phyloP scores from a whole-genome alignment of 1,140 invertebrate genomes.

The Camponotus pennsylvanicus region DNA sequence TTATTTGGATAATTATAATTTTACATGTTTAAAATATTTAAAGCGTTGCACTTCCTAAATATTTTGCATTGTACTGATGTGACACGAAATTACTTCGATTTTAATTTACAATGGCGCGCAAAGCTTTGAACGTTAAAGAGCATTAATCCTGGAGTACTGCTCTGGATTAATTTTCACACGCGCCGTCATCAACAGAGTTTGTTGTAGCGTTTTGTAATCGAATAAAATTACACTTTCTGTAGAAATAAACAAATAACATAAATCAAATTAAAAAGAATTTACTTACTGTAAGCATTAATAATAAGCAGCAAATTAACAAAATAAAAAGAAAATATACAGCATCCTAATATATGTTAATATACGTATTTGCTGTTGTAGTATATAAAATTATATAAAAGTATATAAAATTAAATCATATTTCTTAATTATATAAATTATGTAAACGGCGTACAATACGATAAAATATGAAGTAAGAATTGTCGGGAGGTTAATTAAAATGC shows the following conservation, averaged over 20 bases:
- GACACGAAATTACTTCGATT: conserved; percentile 29
- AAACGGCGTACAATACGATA: not conserved
- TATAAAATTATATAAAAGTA: not conserved
- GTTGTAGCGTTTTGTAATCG: conserved; percentile 10
- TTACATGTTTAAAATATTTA: not conserved
- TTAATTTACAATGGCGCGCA: conserved; percentile 35
- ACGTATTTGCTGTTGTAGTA: not conserved
- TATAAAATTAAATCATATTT: conserved; percentile 26
- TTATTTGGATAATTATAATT: conserved; percentile 6
- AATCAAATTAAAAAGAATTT: not conserved
- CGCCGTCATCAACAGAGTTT: conserved; percentile 6
- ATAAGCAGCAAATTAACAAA: not conserved
- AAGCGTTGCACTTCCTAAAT: not conserved
- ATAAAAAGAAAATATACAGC: not conserved
- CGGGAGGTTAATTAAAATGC: conserved; percentile 49
- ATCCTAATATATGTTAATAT: not conserved
- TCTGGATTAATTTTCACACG: conserved; percentile 41
- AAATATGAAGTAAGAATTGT: not conserved
- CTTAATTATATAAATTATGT: conserved; percentile 36
- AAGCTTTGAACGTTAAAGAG: conserved; percentile 44
- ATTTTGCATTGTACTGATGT: conserved; percentile 14
- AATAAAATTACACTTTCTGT: conserved; percentile 23
- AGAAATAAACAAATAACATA: not conserved
- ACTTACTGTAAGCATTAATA: not conserved
- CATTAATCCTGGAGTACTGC: conserved; percentile 26